Percentiles rank a stretch among this genome's conserved stretches.
Conservation (phyloP, 2,797 vertebrate genomes). For the Pangasius djambal region DNA sequence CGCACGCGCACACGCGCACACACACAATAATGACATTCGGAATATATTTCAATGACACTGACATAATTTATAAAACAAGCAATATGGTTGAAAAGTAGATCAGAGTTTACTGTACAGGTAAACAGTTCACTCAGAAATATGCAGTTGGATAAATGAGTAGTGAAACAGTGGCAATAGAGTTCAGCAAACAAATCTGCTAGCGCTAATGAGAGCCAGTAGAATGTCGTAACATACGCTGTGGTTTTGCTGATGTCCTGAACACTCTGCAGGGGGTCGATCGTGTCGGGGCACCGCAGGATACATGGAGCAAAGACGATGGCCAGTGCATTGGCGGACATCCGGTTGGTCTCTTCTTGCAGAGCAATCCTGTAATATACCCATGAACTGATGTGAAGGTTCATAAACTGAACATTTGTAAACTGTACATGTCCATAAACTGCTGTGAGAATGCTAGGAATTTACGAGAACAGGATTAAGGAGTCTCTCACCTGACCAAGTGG, state of each 20-base stretch:
- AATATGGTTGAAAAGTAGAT: not conserved
- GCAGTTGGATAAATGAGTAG: not conserved
- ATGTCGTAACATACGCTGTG: conserved; percentile 84
- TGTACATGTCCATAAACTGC: not conserved
- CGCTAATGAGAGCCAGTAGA: not conserved
- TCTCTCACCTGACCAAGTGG: conserved; percentile 91
- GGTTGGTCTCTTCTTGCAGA: conserved; percentile 95
- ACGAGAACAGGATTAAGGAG: not conserved
- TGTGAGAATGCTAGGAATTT: not conserved
- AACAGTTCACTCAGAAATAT: not conserved
- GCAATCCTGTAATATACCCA: conserved; percentile 80
- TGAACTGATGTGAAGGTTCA: not conserved
- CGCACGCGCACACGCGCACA: not conserved
- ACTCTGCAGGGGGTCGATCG: conserved; percentile 92
- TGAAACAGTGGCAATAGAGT: not conserved
- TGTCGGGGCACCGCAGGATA: conserved; percentile 95
- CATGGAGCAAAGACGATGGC: conserved; percentile 98
- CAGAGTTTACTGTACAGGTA: not conserved
- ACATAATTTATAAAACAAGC: not conserved
- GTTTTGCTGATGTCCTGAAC: conserved; percentile 98
- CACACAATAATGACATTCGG: not conserved
- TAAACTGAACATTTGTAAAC: not conserved
- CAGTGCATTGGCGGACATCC: conserved; percentile 97
- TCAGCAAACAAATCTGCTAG: not conserved
- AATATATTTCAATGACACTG: not conserved